Percentiles rank a stretch among this genome's conserved stretches.
Conservation (phyloP, 2,113 vertebrate species). For the Lontra canadensis region DNA sequence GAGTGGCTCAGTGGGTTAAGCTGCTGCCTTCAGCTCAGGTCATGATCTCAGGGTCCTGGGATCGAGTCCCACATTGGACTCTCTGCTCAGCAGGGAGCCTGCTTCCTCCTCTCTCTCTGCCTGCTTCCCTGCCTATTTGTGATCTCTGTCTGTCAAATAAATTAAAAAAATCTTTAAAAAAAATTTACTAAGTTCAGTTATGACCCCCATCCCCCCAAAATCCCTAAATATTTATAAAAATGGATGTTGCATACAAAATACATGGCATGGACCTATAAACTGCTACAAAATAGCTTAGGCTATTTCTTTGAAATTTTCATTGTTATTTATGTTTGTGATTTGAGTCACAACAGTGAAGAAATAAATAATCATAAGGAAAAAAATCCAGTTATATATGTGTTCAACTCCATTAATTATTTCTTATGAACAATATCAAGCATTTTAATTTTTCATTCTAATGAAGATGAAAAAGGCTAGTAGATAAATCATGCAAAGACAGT, state of each 20-base stretch:
- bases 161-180: too few species aligned
- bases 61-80: too few species aligned
- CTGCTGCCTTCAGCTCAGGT: too few species aligned
- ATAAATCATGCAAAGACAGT: not conserved
- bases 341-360: constrained; percentile 20
- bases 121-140: too few species aligned
- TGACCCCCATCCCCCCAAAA: not conserved
- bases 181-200: not conserved
- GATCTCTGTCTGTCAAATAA: too few species aligned
- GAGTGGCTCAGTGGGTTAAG: too few species aligned
- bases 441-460: constrained; percentile 38
- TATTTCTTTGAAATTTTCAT: not conserved
- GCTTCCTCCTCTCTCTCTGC: too few species aligned
- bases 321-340: constrained; percentile 1
- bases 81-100: too few species aligned
- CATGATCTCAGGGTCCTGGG: too few species aligned
- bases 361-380: not conserved
- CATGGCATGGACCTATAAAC: too few species aligned
- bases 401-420: not conserved
- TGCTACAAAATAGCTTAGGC: not conserved
- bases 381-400: not conserved
- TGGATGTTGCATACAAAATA: not conserved
- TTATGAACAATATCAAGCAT: not conserved
- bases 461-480: not conserved
- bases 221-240: not conserved